Base-by-base conservation (phyloP, 1,140 invertebrate species). In the Dufourea novaeangliae region DNA sequence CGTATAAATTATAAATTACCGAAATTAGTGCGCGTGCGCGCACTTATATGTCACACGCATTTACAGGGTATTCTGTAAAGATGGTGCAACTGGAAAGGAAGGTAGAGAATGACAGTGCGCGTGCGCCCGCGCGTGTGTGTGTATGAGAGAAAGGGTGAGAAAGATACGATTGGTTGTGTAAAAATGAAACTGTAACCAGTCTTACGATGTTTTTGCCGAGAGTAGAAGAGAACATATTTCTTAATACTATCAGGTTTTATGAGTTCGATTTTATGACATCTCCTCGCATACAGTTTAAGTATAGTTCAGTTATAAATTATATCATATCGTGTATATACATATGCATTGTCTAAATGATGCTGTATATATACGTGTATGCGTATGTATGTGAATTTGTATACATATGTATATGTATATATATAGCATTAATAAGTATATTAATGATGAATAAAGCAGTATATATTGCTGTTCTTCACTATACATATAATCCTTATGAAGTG, bases 391-490 rank as follows among this genome's bases (percentile, higher is more conserved):
- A 29, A 80, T 71, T 80, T 81, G 83, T 46, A 82, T 69, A 70
- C 44, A 83, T 78, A 87, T 87, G 86, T 87, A 88, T 70, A 87
- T 86, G 87, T 88, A 86, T 87, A 86, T 78, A 85, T 85, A 84
- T 82, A 76, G 80, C 63, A 89, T 61, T 67, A 64, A 76, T 57
- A 80, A 79, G 85, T 82, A 84, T 89, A 89, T 89, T 87, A 87
- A 89, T 80, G 74, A 90, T 88, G 83, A 87, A 86, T 88, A 89
- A 88, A 89, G 78, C 84, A 88, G 79, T 87, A 83, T 86, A 84
- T 44, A 66, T 37, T 46, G 37, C 52, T 70, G 70, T 74, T 67
- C 37, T 73, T 81, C 29, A 72, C 78, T 77, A 41, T 46, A 46
- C 22, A 52, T 61, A 22, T 61, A 37, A 39, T 22, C 46, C 57